These are phyloP conservation scores for Heloderma charlesbogerti DNA, from an alignment of 2,113 vertebrate species.

Conservation along the genomic window DNA sequence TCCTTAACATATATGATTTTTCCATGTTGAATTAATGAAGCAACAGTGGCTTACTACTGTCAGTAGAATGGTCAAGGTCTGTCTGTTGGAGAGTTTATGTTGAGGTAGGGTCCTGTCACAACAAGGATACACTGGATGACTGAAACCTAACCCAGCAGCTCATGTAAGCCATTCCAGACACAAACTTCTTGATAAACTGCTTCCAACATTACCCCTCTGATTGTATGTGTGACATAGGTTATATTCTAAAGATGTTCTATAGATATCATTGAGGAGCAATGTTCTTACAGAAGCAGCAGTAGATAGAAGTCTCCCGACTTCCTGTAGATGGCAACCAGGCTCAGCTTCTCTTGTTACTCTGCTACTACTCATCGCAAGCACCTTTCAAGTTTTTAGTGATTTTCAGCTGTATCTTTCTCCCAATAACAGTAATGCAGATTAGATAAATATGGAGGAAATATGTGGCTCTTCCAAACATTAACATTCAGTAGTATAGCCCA, in stretches of 20 bases:
- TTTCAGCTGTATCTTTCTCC: not conserved
- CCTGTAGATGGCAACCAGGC: conserved; percentile 19
- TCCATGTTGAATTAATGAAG: not conserved
- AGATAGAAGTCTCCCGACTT: not conserved
- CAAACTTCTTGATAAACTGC: not conserved
- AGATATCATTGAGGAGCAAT: not conserved
- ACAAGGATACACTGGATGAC: too few species aligned
- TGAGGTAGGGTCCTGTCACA: not conserved
- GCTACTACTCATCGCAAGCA: not conserved
- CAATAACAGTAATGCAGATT: not conserved
- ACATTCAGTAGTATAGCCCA: not conserved
- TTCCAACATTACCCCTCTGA: not conserved
- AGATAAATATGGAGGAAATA: not conserved
- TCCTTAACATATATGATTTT: not conserved
- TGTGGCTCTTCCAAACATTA: not conserved
- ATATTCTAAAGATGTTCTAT: not conserved
- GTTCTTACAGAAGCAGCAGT: not conserved
- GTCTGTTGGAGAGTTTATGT: not conserved
- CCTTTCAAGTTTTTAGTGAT: not conserved
- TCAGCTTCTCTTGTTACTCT: not conserved
- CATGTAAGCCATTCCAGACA: not conserved
- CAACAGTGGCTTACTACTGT: not conserved
- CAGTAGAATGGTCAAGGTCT: not conserved
- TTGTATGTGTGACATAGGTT: not conserved
- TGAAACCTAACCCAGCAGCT: not conserved